These are phyloP conservation scores for Morinoia aosen DNA, from an alignment of 2,888 invertebrate genomes.

Conservation along the genomic window DNA sequence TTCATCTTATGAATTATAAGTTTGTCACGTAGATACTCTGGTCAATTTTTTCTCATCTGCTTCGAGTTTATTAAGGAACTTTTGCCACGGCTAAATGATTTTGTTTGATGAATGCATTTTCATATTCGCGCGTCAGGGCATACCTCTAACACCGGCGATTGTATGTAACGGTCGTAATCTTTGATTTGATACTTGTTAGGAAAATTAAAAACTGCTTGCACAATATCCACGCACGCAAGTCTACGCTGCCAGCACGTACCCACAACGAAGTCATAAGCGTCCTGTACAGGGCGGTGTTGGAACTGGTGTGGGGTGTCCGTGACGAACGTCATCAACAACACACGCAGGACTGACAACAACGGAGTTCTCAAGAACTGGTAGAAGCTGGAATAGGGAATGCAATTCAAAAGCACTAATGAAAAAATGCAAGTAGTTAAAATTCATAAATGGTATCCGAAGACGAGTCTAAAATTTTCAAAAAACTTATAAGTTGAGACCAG, in stretches of 20 bases:
- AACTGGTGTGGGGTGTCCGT: not conserved
- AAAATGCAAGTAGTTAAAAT: not conserved
- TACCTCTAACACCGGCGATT: not conserved
- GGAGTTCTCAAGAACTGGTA: not conserved
- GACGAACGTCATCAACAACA: not conserved
- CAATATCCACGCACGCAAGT: not conserved
- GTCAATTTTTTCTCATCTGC: not conserved
- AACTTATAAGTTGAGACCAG: too few species aligned
- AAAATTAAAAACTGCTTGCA: not conserved
- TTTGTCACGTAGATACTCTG: not conserved
- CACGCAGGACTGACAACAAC: not conserved
- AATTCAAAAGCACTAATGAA: not conserved
- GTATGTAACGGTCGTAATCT: not conserved
- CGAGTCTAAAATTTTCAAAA: too few species aligned
- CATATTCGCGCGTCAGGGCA: not conserved
- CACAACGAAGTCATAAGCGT: slow-evolving; percentile 41
- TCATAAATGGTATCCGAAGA: not conserved
- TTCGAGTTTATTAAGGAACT: not conserved
- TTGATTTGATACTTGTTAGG: not conserved
- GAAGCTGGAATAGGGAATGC: not conserved
- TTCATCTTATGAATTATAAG: not conserved
- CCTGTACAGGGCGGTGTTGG: not conserved
- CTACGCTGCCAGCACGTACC: not conserved
- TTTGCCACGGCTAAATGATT: not conserved
- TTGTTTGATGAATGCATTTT: not conserved